Evolutionary conservation across 2,113 vertebrate genomes (phyloP).

Genomic region (Sinocyclocheilus maitianheensis): DNA sequence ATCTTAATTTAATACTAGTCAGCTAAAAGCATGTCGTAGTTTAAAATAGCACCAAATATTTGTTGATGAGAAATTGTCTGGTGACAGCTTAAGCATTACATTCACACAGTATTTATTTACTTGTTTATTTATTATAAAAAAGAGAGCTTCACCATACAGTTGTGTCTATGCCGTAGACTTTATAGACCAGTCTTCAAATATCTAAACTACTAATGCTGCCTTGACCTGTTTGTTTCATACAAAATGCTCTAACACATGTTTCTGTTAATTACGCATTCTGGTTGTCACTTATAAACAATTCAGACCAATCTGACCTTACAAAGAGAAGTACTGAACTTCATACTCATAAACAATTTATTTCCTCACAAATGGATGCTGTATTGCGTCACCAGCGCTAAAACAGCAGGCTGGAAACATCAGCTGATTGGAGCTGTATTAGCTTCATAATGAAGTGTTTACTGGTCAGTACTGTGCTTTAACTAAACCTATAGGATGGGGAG

Average conservation of each 20-base stretch:
- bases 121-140: not conserved
- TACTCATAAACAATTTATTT: constrained; percentile 13
- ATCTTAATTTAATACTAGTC: constrained; percentile 38
- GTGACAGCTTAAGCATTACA: not conserved
- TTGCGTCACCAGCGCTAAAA: constrained; percentile 40
- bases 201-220: not conserved
- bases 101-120: not conserved
- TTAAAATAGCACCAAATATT: constrained; percentile 5
- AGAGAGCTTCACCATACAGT: not conserved
- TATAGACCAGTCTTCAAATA: not conserved
- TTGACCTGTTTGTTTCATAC: not conserved
- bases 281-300: not conserved
- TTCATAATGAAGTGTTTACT: constrained; percentile 46
- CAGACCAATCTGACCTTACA: not conserved
- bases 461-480: constrained; percentile 23
- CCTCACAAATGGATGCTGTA: constrained; percentile 17
- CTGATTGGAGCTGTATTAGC: constrained; percentile 41
- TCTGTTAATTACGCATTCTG: not conserved
- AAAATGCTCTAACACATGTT: not conserved
- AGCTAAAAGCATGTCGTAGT: constrained; percentile 40
- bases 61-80: not conserved
- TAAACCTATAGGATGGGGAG: not conserved
- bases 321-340: not conserved
- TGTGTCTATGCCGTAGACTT: not conserved
- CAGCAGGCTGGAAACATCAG: not conserved